Evolutionary conservation across 2,797 vertebrate genomes (phyloP), one percentile per base, ranked within the genome.

Genomic region (Hybognathus amarus): DNA sequence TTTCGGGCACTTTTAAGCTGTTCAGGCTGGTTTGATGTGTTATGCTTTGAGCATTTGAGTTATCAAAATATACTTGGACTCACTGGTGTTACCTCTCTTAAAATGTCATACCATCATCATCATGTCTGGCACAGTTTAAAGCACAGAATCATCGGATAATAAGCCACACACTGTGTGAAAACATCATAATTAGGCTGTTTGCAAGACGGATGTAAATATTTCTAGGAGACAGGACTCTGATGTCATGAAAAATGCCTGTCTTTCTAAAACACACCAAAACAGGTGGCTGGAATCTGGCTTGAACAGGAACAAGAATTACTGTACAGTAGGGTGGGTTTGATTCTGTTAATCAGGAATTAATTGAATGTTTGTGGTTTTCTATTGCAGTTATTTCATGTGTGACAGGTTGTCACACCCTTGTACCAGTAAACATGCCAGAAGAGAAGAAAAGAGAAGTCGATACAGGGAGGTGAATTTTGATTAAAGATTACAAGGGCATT

Each of bases 131-230:
- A 40, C 64, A 27, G n/a, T 13, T 52, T 22, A 69, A 56, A 69
- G 50, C 50, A 69, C 3, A 0, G 12, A 56, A 38, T 56, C 45
- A 40, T 69, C 47, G 20, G 27, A 64, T 50, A 78, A n/a, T 52
- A 50, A 66, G 64, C 15, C 6, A 11, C 8, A 54, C 2, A 11
- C n/a, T 56, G 52, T 27, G 74, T 61, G 17, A 77, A 77, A 63
- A 27, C 56, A 63, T 61, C 36, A 40, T 40, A 79, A 68, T 27
- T 24, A 27, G 9, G 33, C 64, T 79, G 6, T 68, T 79, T 79
- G 64, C 77, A 8, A 40, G 36, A 27, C 36, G 18, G 18, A 30
- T 80, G 22, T 56, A 30, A 59, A 69, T 56, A 69, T 54, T 61
- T 10, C 2, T 3, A n/a, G n/a, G n/a, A 45, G 36, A 30, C 24